phyloP scores from a whole-genome alignment of 1,140 invertebrate genomes.

The Calosoma granatense region DNA sequence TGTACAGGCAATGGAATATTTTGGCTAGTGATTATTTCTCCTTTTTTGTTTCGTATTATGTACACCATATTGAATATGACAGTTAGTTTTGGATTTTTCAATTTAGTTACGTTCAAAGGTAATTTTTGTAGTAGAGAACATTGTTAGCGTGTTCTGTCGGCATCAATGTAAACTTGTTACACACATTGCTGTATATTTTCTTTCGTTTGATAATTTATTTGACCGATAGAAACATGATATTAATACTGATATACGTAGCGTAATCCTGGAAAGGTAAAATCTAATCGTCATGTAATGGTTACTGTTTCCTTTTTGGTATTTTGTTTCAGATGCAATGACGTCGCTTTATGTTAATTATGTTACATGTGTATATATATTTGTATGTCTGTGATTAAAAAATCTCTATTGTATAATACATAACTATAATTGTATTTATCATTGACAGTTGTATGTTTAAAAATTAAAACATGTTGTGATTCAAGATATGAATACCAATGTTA shows the following conservation, averaged over 20 bases:
- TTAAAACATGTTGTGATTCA: constrained; percentile 2
- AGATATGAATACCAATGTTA: too few relatives aligned
- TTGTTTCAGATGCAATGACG: not conserved
- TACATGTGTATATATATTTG: constrained; percentile 7
- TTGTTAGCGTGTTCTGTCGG: too few relatives aligned
- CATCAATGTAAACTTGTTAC: too few relatives aligned
- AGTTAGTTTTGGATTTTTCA: not conserved
- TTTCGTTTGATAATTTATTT: too few relatives aligned
- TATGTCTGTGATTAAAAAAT: constrained; percentile 7
- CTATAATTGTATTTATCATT: constrained; percentile 9
- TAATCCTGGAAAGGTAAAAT: too few relatives aligned
- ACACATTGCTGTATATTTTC: too few relatives aligned
- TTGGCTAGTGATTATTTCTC: not conserved
- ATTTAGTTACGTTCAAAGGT: not conserved
- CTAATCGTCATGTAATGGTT: too few relatives aligned
- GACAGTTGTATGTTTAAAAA: constrained; percentile 6
- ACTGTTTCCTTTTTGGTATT: not conserved
- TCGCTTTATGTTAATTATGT: not conserved
- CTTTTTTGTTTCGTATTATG: not conserved
- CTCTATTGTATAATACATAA: not conserved
- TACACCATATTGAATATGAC: not conserved
- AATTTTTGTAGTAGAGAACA: too few relatives aligned
- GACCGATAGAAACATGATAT: too few relatives aligned
- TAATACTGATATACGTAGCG: too few relatives aligned
- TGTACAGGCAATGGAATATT: not conserved